phyloP scores from a whole-genome alignment of 1,140 invertebrate species.

The Drosophila pectinifera region DNA sequence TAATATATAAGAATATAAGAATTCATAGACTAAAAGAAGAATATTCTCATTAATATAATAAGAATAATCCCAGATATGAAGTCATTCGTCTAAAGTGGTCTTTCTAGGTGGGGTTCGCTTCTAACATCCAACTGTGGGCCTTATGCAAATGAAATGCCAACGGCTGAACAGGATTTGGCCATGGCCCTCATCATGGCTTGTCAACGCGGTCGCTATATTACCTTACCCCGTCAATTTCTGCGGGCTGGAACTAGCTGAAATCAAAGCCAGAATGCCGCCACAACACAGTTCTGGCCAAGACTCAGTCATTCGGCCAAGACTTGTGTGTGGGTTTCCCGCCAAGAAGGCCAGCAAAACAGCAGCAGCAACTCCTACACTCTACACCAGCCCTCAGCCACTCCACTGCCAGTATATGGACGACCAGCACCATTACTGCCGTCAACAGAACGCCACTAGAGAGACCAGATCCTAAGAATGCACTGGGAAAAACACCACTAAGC shows the following conservation, averaged over 20 bases:
- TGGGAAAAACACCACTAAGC: not conserved
- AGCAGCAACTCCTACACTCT: conserved; percentile 43
- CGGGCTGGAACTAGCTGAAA: conserved; percentile 32
- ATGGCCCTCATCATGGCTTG: conserved; percentile 36
- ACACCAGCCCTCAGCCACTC: not conserved
- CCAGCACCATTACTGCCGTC: not conserved
- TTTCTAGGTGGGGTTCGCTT: no score
- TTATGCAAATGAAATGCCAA: conserved; percentile 35
- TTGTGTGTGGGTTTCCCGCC: conserved; percentile 55
- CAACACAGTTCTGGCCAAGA: conserved; percentile 53
- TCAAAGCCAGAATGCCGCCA: conserved; percentile 56
- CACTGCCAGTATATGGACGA: conserved; percentile 1
- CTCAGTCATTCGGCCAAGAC: conserved; percentile 27
- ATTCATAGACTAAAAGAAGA: not conserved
- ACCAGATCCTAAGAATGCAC: conserved; percentile 9
- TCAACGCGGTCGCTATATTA: conserved; percentile 8
- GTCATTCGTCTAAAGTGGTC: conserved; percentile 7
- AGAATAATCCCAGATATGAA: not conserved
- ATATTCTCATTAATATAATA: not conserved
- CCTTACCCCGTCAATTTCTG: conserved; percentile 12
- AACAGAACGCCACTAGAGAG: conserved; percentile 10
- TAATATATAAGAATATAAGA: not conserved
- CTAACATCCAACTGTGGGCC: conserved; percentile 35
- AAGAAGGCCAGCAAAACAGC: conserved; percentile 53
- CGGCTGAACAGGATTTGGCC: conserved; percentile 49